These are phyloP conservation scores for Pluvialis apricaria DNA, from an alignment of 2,113 vertebrate genomes.

Conservation along the genomic window DNA sequence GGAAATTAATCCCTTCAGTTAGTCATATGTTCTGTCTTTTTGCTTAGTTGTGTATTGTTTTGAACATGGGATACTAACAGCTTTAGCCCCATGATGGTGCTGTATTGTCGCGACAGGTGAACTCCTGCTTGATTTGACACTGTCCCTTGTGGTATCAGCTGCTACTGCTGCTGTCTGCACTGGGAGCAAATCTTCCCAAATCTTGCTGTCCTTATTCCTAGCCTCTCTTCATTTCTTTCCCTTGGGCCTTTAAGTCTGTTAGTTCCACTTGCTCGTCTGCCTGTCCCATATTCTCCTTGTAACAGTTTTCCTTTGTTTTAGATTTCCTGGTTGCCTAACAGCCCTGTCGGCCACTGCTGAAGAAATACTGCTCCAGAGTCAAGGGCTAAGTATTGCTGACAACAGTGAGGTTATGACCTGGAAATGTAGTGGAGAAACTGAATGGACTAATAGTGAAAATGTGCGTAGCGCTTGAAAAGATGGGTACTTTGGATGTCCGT, in stretches of 20 bases:
- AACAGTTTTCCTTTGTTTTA: slow-evolving; percentile 5
- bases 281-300: background rate
- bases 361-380: slow-evolving; percentile 22
- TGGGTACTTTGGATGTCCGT: background rate
- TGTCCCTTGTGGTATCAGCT: background rate
- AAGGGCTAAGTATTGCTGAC: slow-evolving; percentile 15
- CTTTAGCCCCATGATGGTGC: background rate
- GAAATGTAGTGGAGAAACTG: slow-evolving; percentile 16
- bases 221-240: background rate
- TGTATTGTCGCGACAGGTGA: background rate
- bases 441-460: background rate
- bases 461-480: background rate
- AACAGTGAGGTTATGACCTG: slow-evolving; percentile 1
- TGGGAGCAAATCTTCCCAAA: background rate
- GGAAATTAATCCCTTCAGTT: background rate
- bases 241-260: background rate
- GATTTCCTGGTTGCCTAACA: slow-evolving; percentile 24
- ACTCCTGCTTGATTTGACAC: background rate
- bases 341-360: background rate
- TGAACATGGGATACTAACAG: background rate
- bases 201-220: background rate
- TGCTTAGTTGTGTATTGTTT: background rate
- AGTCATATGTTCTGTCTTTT: background rate
- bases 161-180: background rate
- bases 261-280: background rate